Conservation (phyloP, 92 coral and sea anemone genomes). For the Ricordea florida region DNA sequence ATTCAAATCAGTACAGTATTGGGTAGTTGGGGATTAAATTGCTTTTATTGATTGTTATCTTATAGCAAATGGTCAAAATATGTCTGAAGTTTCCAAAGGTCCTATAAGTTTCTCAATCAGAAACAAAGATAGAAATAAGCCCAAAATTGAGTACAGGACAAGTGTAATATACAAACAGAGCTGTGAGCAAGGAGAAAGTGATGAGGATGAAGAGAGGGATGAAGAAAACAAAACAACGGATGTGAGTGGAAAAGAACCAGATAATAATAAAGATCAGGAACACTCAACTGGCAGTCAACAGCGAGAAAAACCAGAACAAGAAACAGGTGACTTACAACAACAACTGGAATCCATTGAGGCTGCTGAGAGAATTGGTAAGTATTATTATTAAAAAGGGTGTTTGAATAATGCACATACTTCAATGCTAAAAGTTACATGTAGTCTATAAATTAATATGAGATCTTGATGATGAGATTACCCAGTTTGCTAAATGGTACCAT, state of each 20-base stretch:
- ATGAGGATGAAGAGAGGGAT: constrained; percentile 74
- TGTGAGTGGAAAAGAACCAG: constrained; percentile 19
- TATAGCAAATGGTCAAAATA: not conserved
- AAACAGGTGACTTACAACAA: constrained; percentile 25
- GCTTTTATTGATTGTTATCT: not conserved
- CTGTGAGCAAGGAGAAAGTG: constrained; percentile 87
- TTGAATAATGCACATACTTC: not conserved
- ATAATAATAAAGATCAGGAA: constrained; percentile 2
- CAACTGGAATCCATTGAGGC: constrained; percentile 79
- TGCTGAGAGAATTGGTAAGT: constrained; percentile 79
- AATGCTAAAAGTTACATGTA: not conserved
- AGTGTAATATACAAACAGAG: constrained; percentile 91
- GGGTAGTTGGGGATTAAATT: too few relatives aligned
- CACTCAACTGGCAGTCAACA: not conserved
- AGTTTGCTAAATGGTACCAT: too few relatives aligned
- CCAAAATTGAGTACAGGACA: constrained; percentile 92
- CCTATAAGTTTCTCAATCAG: constrained; percentile 96
- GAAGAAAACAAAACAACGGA: constrained; percentile 32
- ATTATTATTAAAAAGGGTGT: too few relatives aligned
- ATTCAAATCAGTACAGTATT: too few relatives aligned
- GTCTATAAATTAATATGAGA: too few relatives aligned
- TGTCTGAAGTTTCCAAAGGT: constrained; percentile 38
- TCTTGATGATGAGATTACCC: too few relatives aligned
- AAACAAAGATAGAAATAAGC: constrained; percentile 75
- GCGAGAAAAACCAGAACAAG: not conserved